Evolutionary conservation across 2,888 invertebrate genomes (phyloP).

Genomic region (Cyrtodaria siliqua): DNA sequence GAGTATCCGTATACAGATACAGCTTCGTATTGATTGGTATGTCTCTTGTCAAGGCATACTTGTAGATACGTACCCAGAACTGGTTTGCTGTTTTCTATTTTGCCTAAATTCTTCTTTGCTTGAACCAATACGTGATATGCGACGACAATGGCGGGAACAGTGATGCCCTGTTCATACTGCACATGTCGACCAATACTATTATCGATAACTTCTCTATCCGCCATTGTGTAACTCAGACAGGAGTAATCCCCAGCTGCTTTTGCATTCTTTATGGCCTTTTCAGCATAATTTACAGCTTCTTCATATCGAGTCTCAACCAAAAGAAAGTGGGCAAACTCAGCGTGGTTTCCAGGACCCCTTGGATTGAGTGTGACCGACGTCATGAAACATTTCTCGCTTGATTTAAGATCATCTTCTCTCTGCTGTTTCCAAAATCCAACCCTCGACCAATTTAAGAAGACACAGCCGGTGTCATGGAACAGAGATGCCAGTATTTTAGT

Average conservation of each 20-base stretch:
- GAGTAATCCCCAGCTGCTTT: background rate
- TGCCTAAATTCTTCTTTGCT: background rate
- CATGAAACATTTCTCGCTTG: constrained; percentile 9
- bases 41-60: background rate
- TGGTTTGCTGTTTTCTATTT: background rate
- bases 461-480: constrained; percentile 10
- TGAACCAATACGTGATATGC: background rate
- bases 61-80: background rate
- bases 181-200: constrained; percentile 9
- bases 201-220: constrained; percentile 9
- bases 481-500: background rate
- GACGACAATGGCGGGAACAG: constrained; percentile 3
- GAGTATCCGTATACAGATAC: constrained; percentile 15
- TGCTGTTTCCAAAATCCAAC: background rate
- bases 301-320: background rate
- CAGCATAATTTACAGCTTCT: background rate
- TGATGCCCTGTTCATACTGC: constrained; percentile 3
- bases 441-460: constrained; percentile 8
- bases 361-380: background rate
- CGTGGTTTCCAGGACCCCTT: background rate
- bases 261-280: background rate
- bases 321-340: constrained; percentile 18
- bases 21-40: background rate
- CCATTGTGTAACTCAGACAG: constrained; percentile 1
- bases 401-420: background rate